Base-by-base conservation (phyloP, 2,888 invertebrate genomes). In the Melikaiella ostensackeni region DNA sequence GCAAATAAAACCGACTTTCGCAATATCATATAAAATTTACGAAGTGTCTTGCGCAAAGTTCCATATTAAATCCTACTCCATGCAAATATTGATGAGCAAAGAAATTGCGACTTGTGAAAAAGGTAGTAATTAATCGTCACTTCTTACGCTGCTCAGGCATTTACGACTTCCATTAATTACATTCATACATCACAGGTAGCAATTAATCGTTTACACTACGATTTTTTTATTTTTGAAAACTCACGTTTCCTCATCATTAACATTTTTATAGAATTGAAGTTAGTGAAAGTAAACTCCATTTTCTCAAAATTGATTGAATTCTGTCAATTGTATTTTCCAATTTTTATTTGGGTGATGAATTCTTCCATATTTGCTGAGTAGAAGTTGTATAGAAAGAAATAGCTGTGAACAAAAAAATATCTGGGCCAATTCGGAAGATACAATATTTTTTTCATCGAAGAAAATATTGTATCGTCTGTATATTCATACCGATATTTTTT, bases 151-250 rank as follows among this genome's bases (percentile, higher is more conserved):
- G 46, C 30, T 70, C 13, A 50, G 33, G 70, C 50, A 21, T 70
- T 70, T 70, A 70, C 70, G 70, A 70, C 70, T 70, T 50, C 33
- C 33, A 70, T 70, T 70, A 55, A 55, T 70, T 27, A 70, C 70
- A 70, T 70, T 50, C 30, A 70, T 70, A 46, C 30, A 64, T 50
- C 30, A 50, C 11, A 50, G 50, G 30, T 50, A n/a, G 70, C 50
- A 50, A 70, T 70, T 55, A 50, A 70, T 70, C 70, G 70, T 33
- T 70, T 30, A 27, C 24, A 9, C 1, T 59, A 42, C n/a, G 50
- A 21, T 11, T 46, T 55, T 55, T 30, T 33, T 70, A 21, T 70
- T 70, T 70, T 70, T n/a, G 11, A 21, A 70, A 70, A 50, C 13
- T 50, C 5, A 30, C 30, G n/a, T 70, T 70, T 50, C 50, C 50